A percentile compares a stretch with the other conserved stretches of the same genome.
Evolutionary conservation across 2,888 invertebrate species (phyloP).

Genomic region (Drosophila anomelani): DNA sequence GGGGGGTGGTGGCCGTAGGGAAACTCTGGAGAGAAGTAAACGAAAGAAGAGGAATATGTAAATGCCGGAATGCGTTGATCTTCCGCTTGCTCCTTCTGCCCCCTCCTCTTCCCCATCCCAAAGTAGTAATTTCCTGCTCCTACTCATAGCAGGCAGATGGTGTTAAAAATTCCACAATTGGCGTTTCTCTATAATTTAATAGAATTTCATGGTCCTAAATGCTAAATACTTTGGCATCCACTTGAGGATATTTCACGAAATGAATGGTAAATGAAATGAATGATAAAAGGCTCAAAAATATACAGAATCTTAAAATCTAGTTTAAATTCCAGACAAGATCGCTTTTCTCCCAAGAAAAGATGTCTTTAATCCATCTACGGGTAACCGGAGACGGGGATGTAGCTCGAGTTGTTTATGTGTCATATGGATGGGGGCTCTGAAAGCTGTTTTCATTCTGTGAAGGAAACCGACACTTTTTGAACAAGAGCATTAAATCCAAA

Average conservation of each 20-base stretch:
- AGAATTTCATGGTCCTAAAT: not conserved
- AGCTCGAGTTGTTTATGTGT: not conserved
- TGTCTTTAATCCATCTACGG: not conserved
- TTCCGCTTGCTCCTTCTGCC: not conserved
- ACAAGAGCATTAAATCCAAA: not conserved
- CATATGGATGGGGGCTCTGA: constrained; percentile 1
- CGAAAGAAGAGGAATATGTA: not conserved
- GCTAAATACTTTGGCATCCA: not conserved
- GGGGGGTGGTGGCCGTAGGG: not conserved
- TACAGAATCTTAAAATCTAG: not conserved
- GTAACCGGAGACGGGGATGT: constrained; percentile 2
- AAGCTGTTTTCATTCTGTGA: not conserved
- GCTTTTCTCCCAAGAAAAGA: not conserved
- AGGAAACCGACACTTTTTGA: constrained; percentile 1
- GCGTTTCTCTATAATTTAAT: not conserved
- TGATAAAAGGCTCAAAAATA: too few relatives aligned
- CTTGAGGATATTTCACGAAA: not conserved
- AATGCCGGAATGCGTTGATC: constrained; percentile 19
- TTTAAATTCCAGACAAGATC: not conserved
- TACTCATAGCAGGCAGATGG: constrained; percentile 3
- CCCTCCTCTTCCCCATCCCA: not conserved
- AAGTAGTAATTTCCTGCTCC: not conserved
- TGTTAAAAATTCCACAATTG: not conserved
- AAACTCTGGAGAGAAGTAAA: not conserved
- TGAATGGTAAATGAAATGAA: too few relatives aligned